These are phyloP conservation scores for Chaetogeoica ovagalla DNA, from an alignment of 2,888 invertebrate species.

Conservation along the genomic window DNA sequence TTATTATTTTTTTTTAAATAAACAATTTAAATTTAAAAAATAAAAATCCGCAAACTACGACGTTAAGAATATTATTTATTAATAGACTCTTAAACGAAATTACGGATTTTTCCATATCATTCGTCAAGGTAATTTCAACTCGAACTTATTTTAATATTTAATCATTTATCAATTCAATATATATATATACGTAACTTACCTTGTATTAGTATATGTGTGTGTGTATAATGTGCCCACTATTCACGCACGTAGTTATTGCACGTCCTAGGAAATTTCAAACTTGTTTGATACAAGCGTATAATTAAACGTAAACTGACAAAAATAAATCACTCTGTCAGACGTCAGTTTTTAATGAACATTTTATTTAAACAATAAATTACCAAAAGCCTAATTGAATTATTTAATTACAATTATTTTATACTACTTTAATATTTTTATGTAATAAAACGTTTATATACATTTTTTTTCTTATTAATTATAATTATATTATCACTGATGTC, in stretches of 20 bases:
- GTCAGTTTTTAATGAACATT: too few species aligned
- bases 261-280: not conserved
- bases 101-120: not conserved
- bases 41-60: not conserved
- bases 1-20: not conserved
- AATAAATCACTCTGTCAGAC: too few species aligned
- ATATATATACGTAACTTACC: not conserved
- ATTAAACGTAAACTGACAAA: not conserved
- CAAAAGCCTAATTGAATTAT: too few species aligned
- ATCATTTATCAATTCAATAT: not conserved
- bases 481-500: too few species aligned
- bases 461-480: too few species aligned
- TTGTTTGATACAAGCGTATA: not conserved
- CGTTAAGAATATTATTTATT: slow-evolving; percentile 3
- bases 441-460: too few species aligned
- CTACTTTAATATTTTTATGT: too few species aligned
- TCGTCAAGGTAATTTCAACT: slow-evolving; percentile 5
- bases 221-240: too few species aligned
- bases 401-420: too few species aligned
- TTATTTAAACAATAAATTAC: too few species aligned
- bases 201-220: too few species aligned
- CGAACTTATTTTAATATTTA: not conserved
- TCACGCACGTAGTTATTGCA: too few species aligned
- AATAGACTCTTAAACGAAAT: not conserved
- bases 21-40: not conserved